Evolutionary conservation across 1,140 invertebrate species (phyloP), one percentile per base, ranked within the genome.

Genomic region (Zaprionus davidi): DNA sequence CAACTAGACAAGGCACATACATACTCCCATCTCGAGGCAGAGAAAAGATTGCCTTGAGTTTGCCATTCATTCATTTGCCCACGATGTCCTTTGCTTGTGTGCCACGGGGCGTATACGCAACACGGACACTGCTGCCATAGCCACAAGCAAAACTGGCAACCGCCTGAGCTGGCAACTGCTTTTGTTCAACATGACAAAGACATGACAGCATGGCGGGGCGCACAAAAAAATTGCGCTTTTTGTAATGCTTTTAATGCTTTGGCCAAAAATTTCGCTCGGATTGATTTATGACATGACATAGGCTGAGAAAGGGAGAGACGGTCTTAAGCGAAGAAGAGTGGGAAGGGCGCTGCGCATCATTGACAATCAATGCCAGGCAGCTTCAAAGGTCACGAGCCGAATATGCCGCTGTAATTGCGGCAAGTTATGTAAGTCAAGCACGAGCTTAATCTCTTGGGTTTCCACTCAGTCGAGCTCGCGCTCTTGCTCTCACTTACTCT

Each of bases 151-250:
- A n/a, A n/a, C 13, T 41, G 75, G 58, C 22, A 44, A 60, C 46
- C 20, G 17, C 11, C 17, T 22, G 41, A 44, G 12, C 69, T 68
- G 65, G 71, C 71, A 68, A 69, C 58, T 65, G 81, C 84, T 88
- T 87, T 87, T 87, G 84, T 87, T 88, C 84, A 84, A 87, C 84
- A 88, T 87, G 84, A 87, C 84, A 87, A 88, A 88, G 84, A 87
- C 84, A 87, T 84, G 84, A 87, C 84, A 87, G 83, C 81, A 65
- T 68, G 68, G 76, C 55, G 64, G 59, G 51, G 56, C 24, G 44
- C 64, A 49, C 53, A 77, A 31, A 81, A 62, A 81, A 78, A 73
- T 78, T 77, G 67, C 55, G 81, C 81, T 76, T 75, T 81, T 84
- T 81, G 84, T 87, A 88, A 88, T 81, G 81, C 78, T 88, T 88